Evolutionary conservation across 2,797 vertebrate genomes (phyloP).

Genomic region (Thunnus albacares): DNA sequence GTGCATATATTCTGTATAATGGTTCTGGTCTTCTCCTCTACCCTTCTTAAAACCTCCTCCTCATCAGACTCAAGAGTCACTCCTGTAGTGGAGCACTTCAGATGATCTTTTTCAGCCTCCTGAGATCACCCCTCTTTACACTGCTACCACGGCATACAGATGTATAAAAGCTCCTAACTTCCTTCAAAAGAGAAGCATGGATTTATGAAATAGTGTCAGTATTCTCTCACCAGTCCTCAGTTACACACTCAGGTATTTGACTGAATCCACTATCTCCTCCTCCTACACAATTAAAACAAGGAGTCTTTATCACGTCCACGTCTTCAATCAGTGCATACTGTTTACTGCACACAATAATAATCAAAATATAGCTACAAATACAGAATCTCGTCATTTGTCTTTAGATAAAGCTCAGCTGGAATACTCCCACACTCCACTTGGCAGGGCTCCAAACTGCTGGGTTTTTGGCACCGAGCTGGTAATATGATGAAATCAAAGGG

Average conservation of each 20-base stretch:
- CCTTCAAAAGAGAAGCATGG: background rate
- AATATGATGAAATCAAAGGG: conserved; percentile 71
- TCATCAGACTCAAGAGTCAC: conserved; percentile 53
- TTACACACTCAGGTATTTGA: background rate
- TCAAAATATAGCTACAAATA: conserved; percentile 10
- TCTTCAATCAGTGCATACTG: background rate
- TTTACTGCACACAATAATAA: background rate
- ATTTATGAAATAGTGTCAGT: background rate
- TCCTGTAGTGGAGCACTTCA: conserved; percentile 35
- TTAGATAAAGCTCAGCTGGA: conserved; percentile 41
- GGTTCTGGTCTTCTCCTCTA: conserved; percentile 38
- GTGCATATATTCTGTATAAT: conserved; percentile 31
- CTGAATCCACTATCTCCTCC: background rate
- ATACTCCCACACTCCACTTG: conserved; percentile 62
- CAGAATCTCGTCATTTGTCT: conserved; percentile 27
- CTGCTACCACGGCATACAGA: background rate
- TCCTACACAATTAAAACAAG: background rate
- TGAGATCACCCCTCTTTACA: conserved; percentile 24
- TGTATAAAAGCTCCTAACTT: conserved; percentile 7
- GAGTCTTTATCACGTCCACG: background rate
- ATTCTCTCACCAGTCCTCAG: background rate
- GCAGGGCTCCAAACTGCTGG: conserved; percentile 61
- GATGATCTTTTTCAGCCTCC: conserved; percentile 27
- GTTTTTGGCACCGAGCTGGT: conserved; percentile 65
- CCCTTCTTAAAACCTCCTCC: conserved; percentile 43